Conservation (phyloP, 2,113 vertebrate species). For the Donacobius atricapilla region DNA sequence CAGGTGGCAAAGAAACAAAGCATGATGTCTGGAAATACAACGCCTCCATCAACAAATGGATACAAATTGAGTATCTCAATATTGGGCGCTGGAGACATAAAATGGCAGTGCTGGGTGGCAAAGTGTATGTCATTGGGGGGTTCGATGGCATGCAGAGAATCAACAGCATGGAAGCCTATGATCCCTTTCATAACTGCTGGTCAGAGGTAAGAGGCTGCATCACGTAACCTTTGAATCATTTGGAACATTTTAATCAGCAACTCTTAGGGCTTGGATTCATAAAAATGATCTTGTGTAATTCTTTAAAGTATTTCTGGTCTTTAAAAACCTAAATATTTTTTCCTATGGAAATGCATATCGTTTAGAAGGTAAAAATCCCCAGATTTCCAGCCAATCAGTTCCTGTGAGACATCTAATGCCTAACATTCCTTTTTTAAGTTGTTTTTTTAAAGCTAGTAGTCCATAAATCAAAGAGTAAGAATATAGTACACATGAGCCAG, state of each 20-base stretch:
- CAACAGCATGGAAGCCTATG: conserved; percentile 89
- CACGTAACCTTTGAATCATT: background rate
- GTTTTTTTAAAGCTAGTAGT: background rate
- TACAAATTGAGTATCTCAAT: conserved; percentile 87
- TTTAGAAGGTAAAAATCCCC: background rate
- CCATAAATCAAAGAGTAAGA: background rate
- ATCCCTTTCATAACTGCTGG: conserved; percentile 97
- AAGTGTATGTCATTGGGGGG: conserved; percentile 87
- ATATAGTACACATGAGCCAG: background rate
- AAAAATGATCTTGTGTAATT: background rate
- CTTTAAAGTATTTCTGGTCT: background rate
- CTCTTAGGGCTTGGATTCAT: background rate
- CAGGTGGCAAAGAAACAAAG: conserved; percentile 96
- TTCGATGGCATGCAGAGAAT: conserved; percentile 90
- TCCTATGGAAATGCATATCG: background rate
- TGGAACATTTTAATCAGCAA: background rate
- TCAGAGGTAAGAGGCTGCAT: conserved; percentile 76
- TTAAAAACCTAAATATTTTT: background rate
- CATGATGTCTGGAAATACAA: conserved; percentile 98
- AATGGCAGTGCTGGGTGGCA: conserved; percentile 90
- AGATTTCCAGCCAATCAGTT: background rate
- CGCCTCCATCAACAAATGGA: conserved; percentile 96
- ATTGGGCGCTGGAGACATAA: conserved; percentile 94
- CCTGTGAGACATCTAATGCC: background rate
- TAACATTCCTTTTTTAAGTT: background rate